These are phyloP conservation scores for Eulacestoma nigropectus DNA, from an alignment of 2,113 vertebrate genomes.

Conservation along the genomic window DNA sequence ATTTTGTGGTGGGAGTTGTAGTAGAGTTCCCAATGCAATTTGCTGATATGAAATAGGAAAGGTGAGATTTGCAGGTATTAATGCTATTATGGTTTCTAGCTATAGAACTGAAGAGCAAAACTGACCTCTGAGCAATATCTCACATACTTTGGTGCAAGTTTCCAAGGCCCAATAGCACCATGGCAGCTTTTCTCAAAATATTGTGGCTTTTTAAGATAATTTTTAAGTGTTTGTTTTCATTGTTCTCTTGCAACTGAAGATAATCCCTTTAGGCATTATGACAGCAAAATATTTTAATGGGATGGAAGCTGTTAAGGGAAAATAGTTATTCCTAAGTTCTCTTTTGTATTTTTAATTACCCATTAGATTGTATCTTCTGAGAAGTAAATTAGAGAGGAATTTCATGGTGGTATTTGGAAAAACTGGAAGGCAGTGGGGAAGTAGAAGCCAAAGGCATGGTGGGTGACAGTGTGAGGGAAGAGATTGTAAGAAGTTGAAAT, in stretches of 20 bases:
- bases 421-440: background rate
- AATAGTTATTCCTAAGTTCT: background rate
- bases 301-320: background rate
- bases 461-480: background rate
- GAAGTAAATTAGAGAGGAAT: background rate
- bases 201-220: slow-evolving; percentile 5
- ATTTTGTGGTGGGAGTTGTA: background rate
- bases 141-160: background rate
- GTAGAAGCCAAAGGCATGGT: background rate
- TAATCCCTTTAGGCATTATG: background rate
- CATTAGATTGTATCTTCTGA: slow-evolving; percentile 10
- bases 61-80: background rate
- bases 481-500: background rate
- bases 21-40: background rate
- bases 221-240: slow-evolving; percentile 37
- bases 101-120: background rate
- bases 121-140: background rate
- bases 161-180: background rate
- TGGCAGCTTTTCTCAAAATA: slow-evolving; percentile 13
- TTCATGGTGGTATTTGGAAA: background rate
- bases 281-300: slow-evolving; percentile 17
- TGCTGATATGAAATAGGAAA: background rate
- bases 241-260: slow-evolving; percentile 14
- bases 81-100: background rate
- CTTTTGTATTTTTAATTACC: slow-evolving; percentile 20